Conservation (phyloP, 1,140 invertebrate species). For the Diachasma alloeum region DNA sequence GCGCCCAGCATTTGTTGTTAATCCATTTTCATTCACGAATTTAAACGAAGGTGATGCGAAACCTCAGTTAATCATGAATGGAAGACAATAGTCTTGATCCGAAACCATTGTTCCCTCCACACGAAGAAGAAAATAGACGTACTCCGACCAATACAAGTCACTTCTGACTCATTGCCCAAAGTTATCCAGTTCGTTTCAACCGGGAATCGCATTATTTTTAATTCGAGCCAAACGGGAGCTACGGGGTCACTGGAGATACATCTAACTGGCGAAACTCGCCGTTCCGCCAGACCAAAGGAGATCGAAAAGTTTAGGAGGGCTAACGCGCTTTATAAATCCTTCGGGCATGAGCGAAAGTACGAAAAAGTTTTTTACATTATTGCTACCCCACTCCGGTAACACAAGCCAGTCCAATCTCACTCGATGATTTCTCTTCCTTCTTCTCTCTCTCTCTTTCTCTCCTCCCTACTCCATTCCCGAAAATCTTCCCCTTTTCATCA, state of each 20-base stretch:
- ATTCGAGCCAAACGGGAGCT: neutral
- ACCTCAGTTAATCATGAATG: too few relatives aligned
- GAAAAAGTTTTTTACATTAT: conserved; percentile 13
- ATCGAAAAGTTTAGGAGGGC: conserved; percentile 25
- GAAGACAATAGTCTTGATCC: too few relatives aligned
- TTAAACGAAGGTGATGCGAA: too few relatives aligned
- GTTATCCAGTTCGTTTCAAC: neutral
- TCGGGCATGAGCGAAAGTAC: neutral
- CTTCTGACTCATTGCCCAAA: neutral
- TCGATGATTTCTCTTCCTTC: neutral
- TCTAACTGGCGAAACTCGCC: neutral
- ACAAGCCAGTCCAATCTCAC: neutral
- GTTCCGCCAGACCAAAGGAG: neutral
- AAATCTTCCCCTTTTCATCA: neutral
- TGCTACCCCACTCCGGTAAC: neutral
- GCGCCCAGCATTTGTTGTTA: too few relatives aligned
- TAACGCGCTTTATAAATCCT: conserved; percentile 25
- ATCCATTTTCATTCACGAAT: too few relatives aligned
- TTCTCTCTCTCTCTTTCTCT: neutral
- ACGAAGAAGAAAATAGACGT: too few relatives aligned
- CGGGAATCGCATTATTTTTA: conserved; percentile 7
- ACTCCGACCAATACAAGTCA: neutral
- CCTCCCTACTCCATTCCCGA: neutral
- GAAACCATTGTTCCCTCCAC: too few relatives aligned
- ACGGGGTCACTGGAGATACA: neutral